These are phyloP conservation scores for Gambusia affinis DNA, from an alignment of 2,113 vertebrate species.

Conservation along the genomic window DNA sequence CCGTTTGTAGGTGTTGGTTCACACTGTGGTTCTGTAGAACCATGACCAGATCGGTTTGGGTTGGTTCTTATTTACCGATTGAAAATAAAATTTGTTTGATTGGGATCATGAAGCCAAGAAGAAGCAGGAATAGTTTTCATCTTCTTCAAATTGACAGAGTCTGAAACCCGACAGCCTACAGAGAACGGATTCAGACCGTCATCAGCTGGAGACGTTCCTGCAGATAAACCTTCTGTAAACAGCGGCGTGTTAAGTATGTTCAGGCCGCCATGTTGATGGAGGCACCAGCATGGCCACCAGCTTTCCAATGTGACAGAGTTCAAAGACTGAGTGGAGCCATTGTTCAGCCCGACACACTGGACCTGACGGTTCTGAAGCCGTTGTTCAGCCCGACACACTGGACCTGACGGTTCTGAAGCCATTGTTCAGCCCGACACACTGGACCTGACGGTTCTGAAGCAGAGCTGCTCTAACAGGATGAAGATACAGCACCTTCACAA, in stretches of 20 bases:
- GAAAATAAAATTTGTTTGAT: neutral
- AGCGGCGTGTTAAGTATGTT: constrained; percentile 50
- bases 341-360: constrained; percentile 9
- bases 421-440: constrained; percentile 19
- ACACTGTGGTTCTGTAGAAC: too few species aligned
- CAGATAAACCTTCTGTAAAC: constrained; percentile 72
- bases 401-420: constrained; percentile 31
- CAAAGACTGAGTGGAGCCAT: constrained; percentile 50
- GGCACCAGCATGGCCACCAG: constrained; percentile 63
- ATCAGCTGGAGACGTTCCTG: constrained; percentile 43
- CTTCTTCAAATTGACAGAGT: neutral
- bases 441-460: neutral
- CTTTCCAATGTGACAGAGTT: constrained; percentile 44
- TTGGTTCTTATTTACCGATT: neutral
- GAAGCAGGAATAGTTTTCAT: neutral
- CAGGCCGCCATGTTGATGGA: constrained; percentile 57
- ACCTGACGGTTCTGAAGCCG: constrained; percentile 34
- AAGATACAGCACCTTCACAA: constrained; percentile 1
- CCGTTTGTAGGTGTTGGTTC: neutral
- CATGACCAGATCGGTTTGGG: too few species aligned
- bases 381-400: constrained; percentile 13
- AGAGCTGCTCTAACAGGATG: neutral
- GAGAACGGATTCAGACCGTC: constrained; percentile 26
- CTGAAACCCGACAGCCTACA: constrained; percentile 17
- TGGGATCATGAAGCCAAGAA: neutral